A percentile compares a stretch with the other conserved stretches of the same genome.
Evolutionary conservation across 2,888 invertebrate species (phyloP).

Genomic region (Stratiomys singularior): DNA sequence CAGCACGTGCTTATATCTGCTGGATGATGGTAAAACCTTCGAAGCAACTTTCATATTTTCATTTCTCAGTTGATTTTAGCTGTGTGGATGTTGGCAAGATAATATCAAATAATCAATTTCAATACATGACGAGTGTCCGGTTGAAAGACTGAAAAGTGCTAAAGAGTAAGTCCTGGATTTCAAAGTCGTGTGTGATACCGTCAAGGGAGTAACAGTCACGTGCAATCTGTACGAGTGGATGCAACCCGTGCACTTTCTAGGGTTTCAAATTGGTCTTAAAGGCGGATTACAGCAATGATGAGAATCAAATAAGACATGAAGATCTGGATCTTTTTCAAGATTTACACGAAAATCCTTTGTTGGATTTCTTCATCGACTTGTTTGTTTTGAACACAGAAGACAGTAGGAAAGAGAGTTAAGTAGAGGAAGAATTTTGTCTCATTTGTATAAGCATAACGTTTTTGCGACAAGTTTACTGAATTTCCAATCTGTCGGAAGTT

Average conservation of each 20-base stretch:
- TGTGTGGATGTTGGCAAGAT: slow-evolving; percentile 1
- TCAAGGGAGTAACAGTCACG: slow-evolving; percentile 24
- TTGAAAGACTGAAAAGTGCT: neutral
- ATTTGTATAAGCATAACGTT: too few relatives aligned
- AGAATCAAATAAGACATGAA: too few relatives aligned
- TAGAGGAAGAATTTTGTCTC: too few relatives aligned
- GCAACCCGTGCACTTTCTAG: neutral
- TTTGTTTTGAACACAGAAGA: too few relatives aligned
- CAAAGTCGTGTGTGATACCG: neutral
- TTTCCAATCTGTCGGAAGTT: too few relatives aligned
- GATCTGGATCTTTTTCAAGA: too few relatives aligned
- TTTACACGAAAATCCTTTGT: too few relatives aligned
- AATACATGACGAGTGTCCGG: neutral
- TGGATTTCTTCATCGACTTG: too few relatives aligned
- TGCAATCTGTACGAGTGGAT: neutral
- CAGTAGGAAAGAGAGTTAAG: too few relatives aligned
- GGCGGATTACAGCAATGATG: too few relatives aligned
- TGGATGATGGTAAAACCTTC: neutral
- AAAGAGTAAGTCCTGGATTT: neutral
- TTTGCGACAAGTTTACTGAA: too few relatives aligned
- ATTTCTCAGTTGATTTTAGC: neutral
- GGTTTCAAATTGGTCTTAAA: neutral
- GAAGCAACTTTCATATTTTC: neutral
- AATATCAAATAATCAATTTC: slow-evolving; percentile 25
- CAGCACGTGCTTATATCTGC: slow-evolving; percentile 24